Base-by-base conservation (phyloP, 1,140 invertebrate species). In the Drosophila oshimai region DNA sequence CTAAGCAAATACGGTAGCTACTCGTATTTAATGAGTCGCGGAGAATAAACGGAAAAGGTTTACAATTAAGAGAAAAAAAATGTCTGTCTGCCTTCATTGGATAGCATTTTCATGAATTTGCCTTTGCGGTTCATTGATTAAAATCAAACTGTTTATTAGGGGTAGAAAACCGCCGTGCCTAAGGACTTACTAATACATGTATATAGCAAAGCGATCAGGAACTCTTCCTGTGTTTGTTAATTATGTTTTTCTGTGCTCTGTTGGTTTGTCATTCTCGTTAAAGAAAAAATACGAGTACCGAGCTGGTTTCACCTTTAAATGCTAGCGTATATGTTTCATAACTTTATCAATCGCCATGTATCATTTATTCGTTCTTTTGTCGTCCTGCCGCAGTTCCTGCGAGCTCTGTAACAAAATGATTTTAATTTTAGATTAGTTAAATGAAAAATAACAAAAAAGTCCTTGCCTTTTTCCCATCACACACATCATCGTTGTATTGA, bases 391-490 rank as follows among this genome's bases (percentile, higher is more conserved):
- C 49, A 54, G 34, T 65, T 61, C 51, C 68, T 62, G 51, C 39
- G 50, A 36, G 60, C 54, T 34, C 50, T 57, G 22, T 31, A 36
- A 57, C 33, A 45, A 72, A 76, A 87, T 71, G 81, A 87, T 87
- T 87, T 87, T 67, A 87, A 87, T 87, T 87, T 87, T 87, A 87
- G 81, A 87, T 87, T 87, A 86, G 73, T 64, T 70, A 58, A 73
- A 73, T 61, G 13, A 31, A 54, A 36, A 44, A 13, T 29, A 50
- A 22, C 28, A 46, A 49, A 26, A 44, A 46, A 58, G 55, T 54
- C 55, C 31, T 37, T 55, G 53, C 26, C 51, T 13, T 26, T 26
- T 37, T 28, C 29, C 20, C 54, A 46, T 37, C 22, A 36, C 26
- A 79, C 31, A 51, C 41, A 62, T 53, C 55, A 18, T 44, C 31